Evolutionary conservation across 2,113 vertebrate genomes (phyloP).

Genomic region (Bubo bubo): DNA sequence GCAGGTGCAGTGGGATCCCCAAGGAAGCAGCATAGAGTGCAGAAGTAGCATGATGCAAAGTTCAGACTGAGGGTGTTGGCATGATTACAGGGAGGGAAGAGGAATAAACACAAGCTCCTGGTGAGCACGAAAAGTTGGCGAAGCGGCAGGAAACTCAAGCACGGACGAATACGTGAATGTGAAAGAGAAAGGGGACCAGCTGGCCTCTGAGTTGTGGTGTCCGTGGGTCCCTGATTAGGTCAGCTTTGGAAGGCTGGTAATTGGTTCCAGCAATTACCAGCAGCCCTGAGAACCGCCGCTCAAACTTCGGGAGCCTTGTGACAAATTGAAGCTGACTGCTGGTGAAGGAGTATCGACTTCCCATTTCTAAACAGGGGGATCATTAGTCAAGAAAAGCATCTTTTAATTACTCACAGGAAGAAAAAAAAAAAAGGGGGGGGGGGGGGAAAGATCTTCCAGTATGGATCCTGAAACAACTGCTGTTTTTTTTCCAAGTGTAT

Average conservation of each 20-base stretch:
- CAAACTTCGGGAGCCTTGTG: slow-evolving; percentile 75
- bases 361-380: slow-evolving; percentile 81
- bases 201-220: neutral
- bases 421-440: neutral
- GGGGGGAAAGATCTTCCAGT: slow-evolving; percentile 73
- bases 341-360: slow-evolving; percentile 88
- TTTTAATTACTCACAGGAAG: slow-evolving; percentile 91
- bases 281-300: slow-evolving; percentile 64
- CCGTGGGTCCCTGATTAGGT: slow-evolving; percentile 57
- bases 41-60: neutral
- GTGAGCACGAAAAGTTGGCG: neutral
- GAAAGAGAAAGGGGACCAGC: neutral
- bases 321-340: slow-evolving; percentile 90
- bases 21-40: neutral
- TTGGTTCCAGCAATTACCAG: slow-evolving; percentile 76
- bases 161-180: accelerated
- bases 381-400: slow-evolving; percentile 95
- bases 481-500: slow-evolving; percentile 51
- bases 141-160: neutral
- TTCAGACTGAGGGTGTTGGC: neutral
- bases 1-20: neutral
- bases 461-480: slow-evolving; percentile 79
- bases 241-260: slow-evolving; percentile 63
- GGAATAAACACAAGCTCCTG: neutral
- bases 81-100: neutral